Conservation (phyloP, 2,113 vertebrate species). For the Carollia perspicillata region DNA sequence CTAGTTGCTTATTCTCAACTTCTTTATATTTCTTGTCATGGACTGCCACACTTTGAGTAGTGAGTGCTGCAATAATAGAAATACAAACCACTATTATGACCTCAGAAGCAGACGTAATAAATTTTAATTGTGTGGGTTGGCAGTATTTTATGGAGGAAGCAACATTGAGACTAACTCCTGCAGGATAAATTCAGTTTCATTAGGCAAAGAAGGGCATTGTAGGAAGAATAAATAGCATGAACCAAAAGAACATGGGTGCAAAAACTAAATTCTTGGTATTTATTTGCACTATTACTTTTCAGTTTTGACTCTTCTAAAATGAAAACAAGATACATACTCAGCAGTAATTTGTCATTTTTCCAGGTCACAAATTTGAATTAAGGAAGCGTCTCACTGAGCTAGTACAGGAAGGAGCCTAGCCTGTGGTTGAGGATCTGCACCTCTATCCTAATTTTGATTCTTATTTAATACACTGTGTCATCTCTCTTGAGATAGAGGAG, state of each 20-base stretch:
- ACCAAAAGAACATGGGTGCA: not conserved
- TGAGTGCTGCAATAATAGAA: not conserved
- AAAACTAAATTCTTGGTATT: not conserved
- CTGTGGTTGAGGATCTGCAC: not conserved
- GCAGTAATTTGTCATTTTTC: not conserved
- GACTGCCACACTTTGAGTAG: not conserved
- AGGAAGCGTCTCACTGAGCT: not conserved
- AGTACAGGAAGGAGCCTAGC: not conserved
- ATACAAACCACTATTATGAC: not conserved
- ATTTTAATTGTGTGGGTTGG: not conserved
- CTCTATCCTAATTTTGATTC: not conserved
- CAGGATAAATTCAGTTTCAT: not conserved
- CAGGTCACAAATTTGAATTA: not conserved
- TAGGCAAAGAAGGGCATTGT: not conserved
- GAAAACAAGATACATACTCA: not conserved
- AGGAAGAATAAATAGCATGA: not conserved
- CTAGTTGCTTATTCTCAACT: not conserved
- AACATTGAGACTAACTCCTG: not conserved
- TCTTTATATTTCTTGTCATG: not conserved
- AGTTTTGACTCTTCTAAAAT: not conserved
- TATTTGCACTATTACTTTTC: not conserved
- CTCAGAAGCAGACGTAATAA: slow-evolving; percentile 1
- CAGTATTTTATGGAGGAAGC: slow-evolving; percentile 4
- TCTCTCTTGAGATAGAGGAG: not conserved
- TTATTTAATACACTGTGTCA: not conserved